Percentiles rank a stretch among this genome's conserved stretches.
These are phyloP conservation scores for Turritopsis rubra DNA, from an alignment of 30 jellyfish, hydroid and myxozoan species.

Conservation along the genomic window DNA sequence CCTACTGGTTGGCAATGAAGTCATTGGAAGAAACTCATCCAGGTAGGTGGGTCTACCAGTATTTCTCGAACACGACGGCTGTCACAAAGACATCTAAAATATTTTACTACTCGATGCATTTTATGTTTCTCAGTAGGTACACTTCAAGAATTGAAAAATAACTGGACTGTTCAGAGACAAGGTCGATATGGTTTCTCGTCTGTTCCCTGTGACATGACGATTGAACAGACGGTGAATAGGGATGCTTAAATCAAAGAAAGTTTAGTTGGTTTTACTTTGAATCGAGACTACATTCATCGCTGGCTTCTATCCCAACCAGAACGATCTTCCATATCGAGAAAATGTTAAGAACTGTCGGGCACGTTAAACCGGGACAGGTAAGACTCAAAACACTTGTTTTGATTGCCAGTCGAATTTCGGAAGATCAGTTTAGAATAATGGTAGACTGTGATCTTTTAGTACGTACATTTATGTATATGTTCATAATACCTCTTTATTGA, in stretches of 20 bases:
- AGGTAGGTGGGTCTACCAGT: background rate
- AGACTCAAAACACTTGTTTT: background rate
- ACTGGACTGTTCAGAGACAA: slow-evolving; percentile 60
- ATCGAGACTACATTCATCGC: slow-evolving; percentile 51
- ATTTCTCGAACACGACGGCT: background rate
- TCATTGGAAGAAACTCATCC: slow-evolving; percentile 25
- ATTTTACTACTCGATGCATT: too few species aligned
- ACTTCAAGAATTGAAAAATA: slow-evolving; percentile 17
- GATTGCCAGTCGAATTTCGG: background rate
- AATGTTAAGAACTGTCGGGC: slow-evolving; percentile 32
- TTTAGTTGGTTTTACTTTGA: slow-evolving; percentile 52
- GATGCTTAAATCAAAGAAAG: slow-evolving; percentile 64
- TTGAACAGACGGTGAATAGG: slow-evolving; percentile 56
- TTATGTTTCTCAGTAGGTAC: slow-evolving; percentile 20
- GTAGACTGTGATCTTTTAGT: too few species aligned
- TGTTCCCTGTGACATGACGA: slow-evolving; percentile 57
- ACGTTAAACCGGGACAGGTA: background rate
- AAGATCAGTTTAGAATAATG: background rate
- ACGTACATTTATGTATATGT: background rate
- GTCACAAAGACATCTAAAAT: too few species aligned
- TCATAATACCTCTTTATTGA: background rate
- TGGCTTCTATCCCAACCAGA: slow-evolving; percentile 58
- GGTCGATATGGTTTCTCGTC: slow-evolving; percentile 49
- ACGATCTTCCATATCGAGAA: slow-evolving; percentile 51
- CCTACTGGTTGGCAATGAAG: slow-evolving; percentile 31